These are phyloP conservation scores for Anoplophora glabripennis DNA, from an alignment of 1,140 invertebrate genomes.

Conservation along the genomic window DNA sequence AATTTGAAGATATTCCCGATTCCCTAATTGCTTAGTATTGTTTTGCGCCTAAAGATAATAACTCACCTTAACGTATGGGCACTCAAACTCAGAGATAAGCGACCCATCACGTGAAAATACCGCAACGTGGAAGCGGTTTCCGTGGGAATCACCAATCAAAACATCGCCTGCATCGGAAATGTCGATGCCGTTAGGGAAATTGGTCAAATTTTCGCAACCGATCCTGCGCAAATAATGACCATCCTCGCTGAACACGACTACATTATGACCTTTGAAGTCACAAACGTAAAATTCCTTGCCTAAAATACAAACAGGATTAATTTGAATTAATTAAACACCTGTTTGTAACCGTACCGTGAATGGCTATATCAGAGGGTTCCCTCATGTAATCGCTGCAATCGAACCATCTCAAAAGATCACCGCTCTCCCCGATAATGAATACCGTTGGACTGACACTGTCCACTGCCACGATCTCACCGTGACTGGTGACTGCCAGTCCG, in stretches of 20 bases:
- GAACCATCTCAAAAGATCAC: conserved; percentile 90
- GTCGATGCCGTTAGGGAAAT: conserved; percentile 97
- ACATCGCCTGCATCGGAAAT: conserved; percentile 95
- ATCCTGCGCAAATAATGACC: conserved; percentile 89
- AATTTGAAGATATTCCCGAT: no score
- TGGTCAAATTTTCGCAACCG: conserved; percentile 92
- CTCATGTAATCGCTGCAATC: conserved; percentile 96
- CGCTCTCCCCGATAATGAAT: conserved; percentile 88
- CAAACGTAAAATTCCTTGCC: conserved; percentile 95
- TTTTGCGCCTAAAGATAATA: neutral
- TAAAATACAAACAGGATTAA: conserved; percentile 47
- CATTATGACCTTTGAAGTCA: conserved; percentile 97
- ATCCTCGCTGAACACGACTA: conserved; percentile 91
- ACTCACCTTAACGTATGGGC: conserved; percentile 88
- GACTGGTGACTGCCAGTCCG: conserved; percentile 83
- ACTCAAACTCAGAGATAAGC: conserved; percentile 91
- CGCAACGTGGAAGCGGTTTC: conserved; percentile 95
- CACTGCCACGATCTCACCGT: conserved; percentile 93
- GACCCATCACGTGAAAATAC: conserved; percentile 86
- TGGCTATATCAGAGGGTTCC: conserved; percentile 94
- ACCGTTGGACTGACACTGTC: conserved; percentile 95
- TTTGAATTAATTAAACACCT: neutral
- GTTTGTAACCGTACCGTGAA: conserved; percentile 64
- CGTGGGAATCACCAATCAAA: conserved; percentile 94
- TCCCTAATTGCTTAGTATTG: no score